phyloP scores from a whole-genome alignment of 2,113 vertebrate genomes.

The Melanostigma gelatinosum region DNA sequence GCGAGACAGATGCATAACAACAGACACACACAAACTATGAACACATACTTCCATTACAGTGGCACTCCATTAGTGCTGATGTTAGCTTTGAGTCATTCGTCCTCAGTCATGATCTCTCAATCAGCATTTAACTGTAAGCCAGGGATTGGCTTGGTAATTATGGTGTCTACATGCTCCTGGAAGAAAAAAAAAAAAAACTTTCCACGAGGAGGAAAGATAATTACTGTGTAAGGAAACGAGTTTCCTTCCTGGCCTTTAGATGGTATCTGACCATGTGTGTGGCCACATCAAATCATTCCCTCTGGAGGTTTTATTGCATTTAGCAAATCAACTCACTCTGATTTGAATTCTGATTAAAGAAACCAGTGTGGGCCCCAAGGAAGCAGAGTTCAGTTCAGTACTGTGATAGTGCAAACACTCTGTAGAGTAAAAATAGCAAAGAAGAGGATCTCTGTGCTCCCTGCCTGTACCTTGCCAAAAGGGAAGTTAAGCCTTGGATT shows the following conservation, averaged over 20 bases:
- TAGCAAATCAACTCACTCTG: conserved; percentile 8
- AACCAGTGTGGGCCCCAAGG: not conserved
- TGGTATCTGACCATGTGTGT: conserved; percentile 32
- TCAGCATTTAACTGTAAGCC: conserved; percentile 22
- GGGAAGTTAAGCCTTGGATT: conserved; percentile 8
- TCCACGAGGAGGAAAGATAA: conserved; percentile 28
- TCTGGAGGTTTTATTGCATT: conserved; percentile 9
- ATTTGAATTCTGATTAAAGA: conserved; percentile 38
- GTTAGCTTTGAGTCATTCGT: conserved; percentile 24
- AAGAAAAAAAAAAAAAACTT: not conserved
- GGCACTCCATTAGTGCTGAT: not conserved
- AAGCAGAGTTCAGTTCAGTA: not conserved
- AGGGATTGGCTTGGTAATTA: conserved; percentile 16
- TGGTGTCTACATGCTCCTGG: conserved; percentile 25
- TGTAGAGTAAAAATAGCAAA: not conserved
- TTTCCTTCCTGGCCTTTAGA: conserved; percentile 23
- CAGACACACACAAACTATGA: not conserved
- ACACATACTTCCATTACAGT: not conserved
- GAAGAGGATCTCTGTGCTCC: conserved; percentile 11
- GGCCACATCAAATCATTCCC: conserved; percentile 10
- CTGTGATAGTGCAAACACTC: conserved; percentile 17
- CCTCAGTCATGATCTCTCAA: conserved; percentile 31
- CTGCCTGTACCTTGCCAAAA: not conserved
- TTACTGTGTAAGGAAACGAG: conserved; percentile 11
- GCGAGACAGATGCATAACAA: not conserved